Base-by-base conservation (phyloP, 2,113 vertebrate genomes). In the Ploceus nigricollis region DNA sequence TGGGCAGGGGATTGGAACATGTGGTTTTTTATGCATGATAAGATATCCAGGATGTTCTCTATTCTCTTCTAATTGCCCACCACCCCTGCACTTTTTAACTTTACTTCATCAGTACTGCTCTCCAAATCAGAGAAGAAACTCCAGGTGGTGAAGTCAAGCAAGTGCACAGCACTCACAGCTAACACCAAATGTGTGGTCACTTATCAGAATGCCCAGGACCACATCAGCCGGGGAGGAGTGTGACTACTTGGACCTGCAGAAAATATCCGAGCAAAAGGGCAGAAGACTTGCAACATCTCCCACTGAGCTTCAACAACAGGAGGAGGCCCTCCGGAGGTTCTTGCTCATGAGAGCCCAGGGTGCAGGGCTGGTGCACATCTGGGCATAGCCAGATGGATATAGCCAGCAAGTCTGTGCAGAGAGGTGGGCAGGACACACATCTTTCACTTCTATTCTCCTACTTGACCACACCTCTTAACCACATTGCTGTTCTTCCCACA, bases 321-420 rank as follows among this genome's bases (percentile, higher is more conserved):
- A 77, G 23, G 10, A 81, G 16, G 20, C 17, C 21, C 21, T 81
- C 39, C 39, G n/a, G 11, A 39, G 18, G 23, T 9, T 80, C 22
- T 21, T 30, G 25, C 35, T 78, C 10, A 5, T 13, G 18, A 60
- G 19, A 61, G 24, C 12, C 24, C 15, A 48, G 11, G 16, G 42
- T 2, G 2, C 21, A 33, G 30, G 33, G 42, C 21, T 82, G 39
- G 12, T 24, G 20, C 22, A 51, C 13, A 69, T 4, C 4, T 18
- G 14, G 23, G 30, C 31, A 45, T 1, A 2, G 13, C 19, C 1
- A 2, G 11, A n/a, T 20, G 28, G 30, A 48, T 9, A 64, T 2
- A 84, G 39, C 9, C 39, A 79, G 27, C 1, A 1, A 90, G 28
- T 15, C 27, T n/a, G 7, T 23, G 53, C 35, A 68, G 75, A 73